Evolutionary conservation across 2,888 invertebrate species (phyloP), one percentile per base, ranked within the genome.

Genomic region (Tetheella fluctuosa): DNA sequence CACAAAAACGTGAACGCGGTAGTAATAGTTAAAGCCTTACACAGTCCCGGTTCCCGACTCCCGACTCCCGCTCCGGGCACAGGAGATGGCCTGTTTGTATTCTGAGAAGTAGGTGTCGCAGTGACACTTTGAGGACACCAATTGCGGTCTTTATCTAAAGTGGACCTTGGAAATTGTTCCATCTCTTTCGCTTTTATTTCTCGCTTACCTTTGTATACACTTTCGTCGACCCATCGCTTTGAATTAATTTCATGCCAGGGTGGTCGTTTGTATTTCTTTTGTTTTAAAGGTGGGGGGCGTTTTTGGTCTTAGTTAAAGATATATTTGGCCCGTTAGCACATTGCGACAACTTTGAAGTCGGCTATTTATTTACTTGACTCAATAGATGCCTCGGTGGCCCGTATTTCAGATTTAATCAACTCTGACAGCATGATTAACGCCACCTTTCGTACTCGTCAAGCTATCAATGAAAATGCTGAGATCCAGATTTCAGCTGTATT

Each of bases 381-480:
- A 86, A 88, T 89, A 85, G 88, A 84, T 80, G 85, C 81, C 81
- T 82, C 81, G 77, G 78, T 76, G 77, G 77, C 80, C 86, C 88
- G 85, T 87, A 88, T 89, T 89, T 87, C 84, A 89, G 89, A 89
- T 90, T 86, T 87, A 90, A 89, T 90, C 89, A 89, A 88, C 82
- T 81, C 81, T 85, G 88, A 85, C 87, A 85, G 86, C 71, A 81
- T 87, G 86, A 90, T 88, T 89, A 87, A 90, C 89, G 83, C 74
- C 79, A 84, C 86, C 86, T 85, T 87, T 83, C 81, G 80, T 73
- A 81, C 81, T 84, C 74, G 79, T 76, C 74, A 73, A 72, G 76
- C 79, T 80, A 84, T 85, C 82, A 85, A 86, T 84, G 80, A 80
- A 77, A 78, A 76, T 70, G 74, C 73, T 69, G 75, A 70, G 73